Evolutionary conservation across 2,888 invertebrate species (phyloP), one percentile per base, ranked within the genome.

Genomic region (Papilio protenor): DNA sequence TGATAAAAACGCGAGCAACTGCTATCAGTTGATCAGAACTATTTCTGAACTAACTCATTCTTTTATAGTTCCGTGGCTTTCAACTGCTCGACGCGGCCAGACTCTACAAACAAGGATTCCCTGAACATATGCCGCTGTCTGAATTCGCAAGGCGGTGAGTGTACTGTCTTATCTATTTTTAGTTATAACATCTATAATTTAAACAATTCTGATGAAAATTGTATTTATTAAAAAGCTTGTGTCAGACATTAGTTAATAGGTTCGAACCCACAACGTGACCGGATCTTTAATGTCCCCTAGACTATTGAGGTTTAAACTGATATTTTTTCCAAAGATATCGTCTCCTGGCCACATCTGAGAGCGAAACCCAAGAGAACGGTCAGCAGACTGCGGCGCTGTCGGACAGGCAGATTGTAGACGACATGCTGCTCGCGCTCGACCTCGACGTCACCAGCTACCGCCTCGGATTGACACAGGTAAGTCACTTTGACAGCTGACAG

Each of bases 61-160:
- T 76, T 83, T 87, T 88, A 5, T 88, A 98, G 98, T 96, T 99
- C 86, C 96, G 99, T 83, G 98, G 99, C 45, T 97, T 97, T 83
- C 98, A 99, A 95, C 96, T 99, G 75, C 94, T 99, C 81, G 98
- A 99, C 84, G 97, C 98, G 0, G 97, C 98, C 1, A 96, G 99
- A 33, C 94, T 99, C 79, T 97, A 98, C 95, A 98, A 99, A 87
- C 97, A 98, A 91, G 99, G 99, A 40, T 99, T 97, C 91, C 99
- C 99, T 0, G 98, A 98, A 88, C 97, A 97, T 86, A 96, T 99
- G 95, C 97, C 97, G 79, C 96, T 98, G 79, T 96, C 96, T 18
- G 99, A 99, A 89, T 99, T 99, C 87, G 96, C 98, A 77, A 96
- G 98, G 84, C 96, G 98, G 88, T 95, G 84, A 84, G 71, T 74